Base-by-base conservation (phyloP, 2,113 vertebrate species). In the Hucho hucho region DNA sequence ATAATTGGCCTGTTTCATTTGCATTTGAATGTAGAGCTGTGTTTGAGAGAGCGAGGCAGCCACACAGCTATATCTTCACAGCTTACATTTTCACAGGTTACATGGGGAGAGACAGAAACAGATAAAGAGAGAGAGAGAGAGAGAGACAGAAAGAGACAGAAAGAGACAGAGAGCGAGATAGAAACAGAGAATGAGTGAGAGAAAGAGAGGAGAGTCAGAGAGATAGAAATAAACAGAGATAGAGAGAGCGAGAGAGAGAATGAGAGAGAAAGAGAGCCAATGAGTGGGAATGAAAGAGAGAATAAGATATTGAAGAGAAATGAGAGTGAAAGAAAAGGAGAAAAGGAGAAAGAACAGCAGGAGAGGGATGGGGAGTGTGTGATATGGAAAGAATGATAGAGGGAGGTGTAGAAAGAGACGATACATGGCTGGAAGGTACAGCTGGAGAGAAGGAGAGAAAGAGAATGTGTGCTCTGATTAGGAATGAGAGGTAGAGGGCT, bases 1-100 rank as follows among this genome's bases (percentile, higher is more conserved):
- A 75, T 89, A 91, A 90, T 90, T 91, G 91, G 87, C 75, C 75
- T 68, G 56, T 71, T 9, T 84, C 73, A 89, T 92, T 92, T 89
- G 90, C 89, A 92, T 93, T 79, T 90, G 86, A 92, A 90, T 93
- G 69, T 81, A 69, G 66, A 85, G 61, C 78, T 63, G 71, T 83
- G 87, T 82, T 86, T 79, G 73, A 65, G 70, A 86, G 76, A 78
- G 80, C 68, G 81, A 78, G 77, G 32, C 24, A 74, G 16, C 59
- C 49, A 0, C 14, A 63, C 77, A 77, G 70, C 72, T 76, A 81
- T 73, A 77, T 83, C 75, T 76, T 73, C 58, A 64, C 71, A 43
- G n/a, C 46, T 84, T 49, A 82, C 25, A 37, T 70, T 11, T 75
- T 64, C 58, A 73, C 71, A 63, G n/a, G 58, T 64, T 24, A 20